phyloP scores from a whole-genome alignment of 2,797 vertebrate species.

The Pangasius krempfi region DNA sequence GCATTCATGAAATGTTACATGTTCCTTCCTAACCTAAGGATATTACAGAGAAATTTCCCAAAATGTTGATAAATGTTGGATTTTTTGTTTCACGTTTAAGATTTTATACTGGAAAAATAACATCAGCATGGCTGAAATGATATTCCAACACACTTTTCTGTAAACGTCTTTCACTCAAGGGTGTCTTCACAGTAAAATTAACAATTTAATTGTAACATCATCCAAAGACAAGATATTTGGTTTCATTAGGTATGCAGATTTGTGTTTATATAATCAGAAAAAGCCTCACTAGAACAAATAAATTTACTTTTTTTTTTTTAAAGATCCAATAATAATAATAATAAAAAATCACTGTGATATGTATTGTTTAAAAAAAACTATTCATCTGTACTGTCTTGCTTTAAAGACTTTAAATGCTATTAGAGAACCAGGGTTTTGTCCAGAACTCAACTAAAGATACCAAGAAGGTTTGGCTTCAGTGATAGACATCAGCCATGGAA shows the following conservation, averaged over 20 bases:
- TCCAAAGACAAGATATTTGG: neutral
- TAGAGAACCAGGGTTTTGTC: neutral
- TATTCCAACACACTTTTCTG: neutral
- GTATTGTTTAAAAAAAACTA: too few species aligned
- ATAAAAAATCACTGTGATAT: neutral
- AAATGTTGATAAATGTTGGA: neutral
- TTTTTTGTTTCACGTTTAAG: neutral
- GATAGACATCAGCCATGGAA: neutral
- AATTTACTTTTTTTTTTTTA: too few species aligned
- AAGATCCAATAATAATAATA: neutral
- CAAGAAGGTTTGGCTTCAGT: neutral
- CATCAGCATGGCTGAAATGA: neutral
- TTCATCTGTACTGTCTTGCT: neutral
- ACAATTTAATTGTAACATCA: neutral
- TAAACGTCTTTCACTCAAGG: neutral
- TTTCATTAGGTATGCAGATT: neutral
- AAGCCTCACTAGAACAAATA: neutral
- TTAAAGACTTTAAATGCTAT: neutral
- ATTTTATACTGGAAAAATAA: neutral
- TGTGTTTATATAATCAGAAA: neutral
- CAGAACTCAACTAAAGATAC: neutral
- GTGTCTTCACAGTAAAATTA: neutral
- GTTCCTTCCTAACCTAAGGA: too few species aligned
- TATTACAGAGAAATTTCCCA: neutral
- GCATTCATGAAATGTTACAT: neutral